Percentiles rank a stretch among this genome's conserved stretches.
phyloP scores from a whole-genome alignment of 2,113 vertebrate genomes.

The Herpetotheres cachinnans region DNA sequence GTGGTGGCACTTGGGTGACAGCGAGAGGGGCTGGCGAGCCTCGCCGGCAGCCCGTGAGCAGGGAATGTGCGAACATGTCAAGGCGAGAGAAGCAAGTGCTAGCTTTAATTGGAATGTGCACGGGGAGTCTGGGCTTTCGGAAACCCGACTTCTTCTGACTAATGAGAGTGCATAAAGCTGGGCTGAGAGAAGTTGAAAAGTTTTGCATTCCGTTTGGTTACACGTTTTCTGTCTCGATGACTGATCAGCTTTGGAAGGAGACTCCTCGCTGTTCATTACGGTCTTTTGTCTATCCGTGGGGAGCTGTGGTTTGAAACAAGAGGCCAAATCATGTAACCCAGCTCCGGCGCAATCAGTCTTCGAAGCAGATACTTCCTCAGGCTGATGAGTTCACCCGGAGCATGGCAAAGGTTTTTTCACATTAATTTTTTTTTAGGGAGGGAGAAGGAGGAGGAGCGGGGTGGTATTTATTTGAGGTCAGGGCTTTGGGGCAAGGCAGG shows the following conservation, averaged over 20 bases:
- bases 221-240: not conserved
- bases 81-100: not conserved
- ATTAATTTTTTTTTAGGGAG: not conserved
- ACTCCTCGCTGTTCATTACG: constrained; percentile 28
- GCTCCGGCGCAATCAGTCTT: constrained; percentile 12
- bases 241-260: constrained; percentile 31
- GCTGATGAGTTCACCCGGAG: not conserved
- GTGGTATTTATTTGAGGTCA: not conserved
- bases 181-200: not conserved
- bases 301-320: constrained; percentile 30
- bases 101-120: not conserved
- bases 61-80: not conserved
- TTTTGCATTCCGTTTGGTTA: not conserved
- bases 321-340: constrained; percentile 40
- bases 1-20: not conserved
- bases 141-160: not conserved
- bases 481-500: not conserved
- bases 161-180: not conserved
- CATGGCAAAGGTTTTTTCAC: not conserved
- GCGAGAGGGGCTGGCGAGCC: not conserved
- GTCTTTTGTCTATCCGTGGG: constrained; percentile 36
- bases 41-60: not conserved
- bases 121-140: not conserved
- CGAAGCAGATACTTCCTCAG: not conserved
- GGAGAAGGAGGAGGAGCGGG: not conserved